Base-by-base conservation (phyloP, 2,888 invertebrate species). In the Philhelius pedissequus region DNA sequence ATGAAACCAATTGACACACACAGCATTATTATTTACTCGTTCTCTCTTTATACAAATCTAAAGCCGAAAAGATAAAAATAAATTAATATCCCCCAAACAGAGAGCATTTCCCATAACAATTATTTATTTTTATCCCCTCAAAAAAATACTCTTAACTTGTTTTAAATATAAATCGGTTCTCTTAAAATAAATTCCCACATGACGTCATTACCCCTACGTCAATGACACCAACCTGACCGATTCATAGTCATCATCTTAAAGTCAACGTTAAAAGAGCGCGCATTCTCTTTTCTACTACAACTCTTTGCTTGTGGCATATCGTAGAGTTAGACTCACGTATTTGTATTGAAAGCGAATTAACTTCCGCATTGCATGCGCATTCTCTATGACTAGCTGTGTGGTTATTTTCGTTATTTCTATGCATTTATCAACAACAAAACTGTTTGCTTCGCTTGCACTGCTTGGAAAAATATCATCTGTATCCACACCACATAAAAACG, bases 1-100 rank as follows among this genome's bases (percentile, higher is more conserved):
- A 90, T 90, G 90, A 90, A 91, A 89, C 89, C 88, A 89, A 90
- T 90, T 90, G 90, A 90, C 90, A 90, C 90, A 90, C 89, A 89
- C 79, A 83, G 83, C 74, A 70, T 50, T 40, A 60, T 64, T 64
- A 69, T 78, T 75, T 58, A 58, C 64, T 54, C 52, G 15, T 60
- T 81, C 79, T 79, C 79, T 75, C 69, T 60, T 30, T 3, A 9
- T 56, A n/a, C 15, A 38, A 22, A 5, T 45, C 20, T 5, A 13
- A 48, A 32, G 6, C 7, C n/a, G 22, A 48, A 50, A 40, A 45
- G 43, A 35, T 11, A 62, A 52, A 60, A 22, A 48, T 45, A 64
- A 75, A 13, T 32, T 18, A 32, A 70, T 15, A 52, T 76, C 32
- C 73, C 68, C 32, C 74, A 45, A 83, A 83, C 83, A 83, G 83